Evolutionary conservation across 23 tunicate species (phyloP).

Genomic region (Trididemnum nubilum): DNA sequence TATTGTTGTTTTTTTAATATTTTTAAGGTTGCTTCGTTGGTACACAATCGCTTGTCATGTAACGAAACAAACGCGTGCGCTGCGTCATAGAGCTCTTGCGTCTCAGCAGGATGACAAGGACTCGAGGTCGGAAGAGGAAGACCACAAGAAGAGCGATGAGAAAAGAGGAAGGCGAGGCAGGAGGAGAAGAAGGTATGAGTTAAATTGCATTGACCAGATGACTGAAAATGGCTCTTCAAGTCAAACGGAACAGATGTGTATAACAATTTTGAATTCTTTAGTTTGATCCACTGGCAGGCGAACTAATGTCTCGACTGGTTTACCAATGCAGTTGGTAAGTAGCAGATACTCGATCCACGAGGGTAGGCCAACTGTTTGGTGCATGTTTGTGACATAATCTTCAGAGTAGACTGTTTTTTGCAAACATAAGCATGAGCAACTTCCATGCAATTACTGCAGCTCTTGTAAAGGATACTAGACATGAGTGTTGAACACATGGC

Average conservation of each 20-base stretch:
- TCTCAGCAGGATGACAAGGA: slow-evolving; percentile 25
- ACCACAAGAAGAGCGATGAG: slow-evolving; percentile 18
- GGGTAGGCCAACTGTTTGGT: too few relatives aligned
- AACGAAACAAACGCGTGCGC: slow-evolving; percentile 52
- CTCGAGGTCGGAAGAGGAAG: background rate
- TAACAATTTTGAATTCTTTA: too few relatives aligned
- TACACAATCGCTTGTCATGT: slow-evolving; percentile 52
- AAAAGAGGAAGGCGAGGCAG: slow-evolving; percentile 38
- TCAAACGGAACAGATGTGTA: background rate
- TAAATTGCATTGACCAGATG: too few relatives aligned
- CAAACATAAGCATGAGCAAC: too few relatives aligned
- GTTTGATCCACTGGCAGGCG: background rate
- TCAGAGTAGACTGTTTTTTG: too few relatives aligned
- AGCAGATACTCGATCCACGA: too few relatives aligned
- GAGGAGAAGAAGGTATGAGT: slow-evolving; percentile 43
- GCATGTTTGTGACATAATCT: too few relatives aligned
- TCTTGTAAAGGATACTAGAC: too few relatives aligned
- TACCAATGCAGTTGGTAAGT: too few relatives aligned
- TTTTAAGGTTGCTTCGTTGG: slow-evolving; percentile 39
- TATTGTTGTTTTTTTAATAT: background rate
- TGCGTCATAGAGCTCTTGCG: slow-evolving; percentile 22
- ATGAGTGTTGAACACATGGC: too few relatives aligned
- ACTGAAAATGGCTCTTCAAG: background rate
- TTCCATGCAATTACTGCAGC: too few relatives aligned
- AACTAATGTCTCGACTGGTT: too few relatives aligned